Base-by-base conservation (phyloP, 64 coral and sea anemone genomes). In the Stichodactyla helianthus region DNA sequence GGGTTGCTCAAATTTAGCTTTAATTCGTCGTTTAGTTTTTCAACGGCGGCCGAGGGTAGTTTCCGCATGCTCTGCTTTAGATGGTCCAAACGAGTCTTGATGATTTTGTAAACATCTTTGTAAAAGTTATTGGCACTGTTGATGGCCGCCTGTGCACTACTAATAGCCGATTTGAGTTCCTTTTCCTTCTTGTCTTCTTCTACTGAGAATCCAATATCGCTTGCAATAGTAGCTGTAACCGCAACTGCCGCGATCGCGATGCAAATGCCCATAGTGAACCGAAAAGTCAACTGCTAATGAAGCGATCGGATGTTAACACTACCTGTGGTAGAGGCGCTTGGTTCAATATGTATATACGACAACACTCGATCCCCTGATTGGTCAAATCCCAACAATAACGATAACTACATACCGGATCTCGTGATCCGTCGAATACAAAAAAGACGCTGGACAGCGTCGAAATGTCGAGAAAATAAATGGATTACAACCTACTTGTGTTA, bases 1-100 rank as follows among this genome's bases (percentile, higher is more conserved):
- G 91, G 86, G 85, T 93, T 31, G 60, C 64, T 79, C 56, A 93
- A 77, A 56, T 88, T 88, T 50, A 88, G 71, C 6, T 88, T 68
- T 28, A 93, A 35, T 6, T 93, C 70, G 9, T 85, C 17, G 86
- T 93, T 93, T 9, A 93, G 91, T 85, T 93, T 93, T 5, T 62
- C 87, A n/a, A 93, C 91, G 7, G 88, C 91, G 50, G 88, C 91
- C 8, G 91, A 15, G 11, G 91, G 91, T 54, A 93, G 54, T 79
- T 93, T 93, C 22, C 91, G 82, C 65, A 93, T 88, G 57, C 91
- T 93, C 60, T 93, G 86, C 82, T 93, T 93, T 26, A 93, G 87
- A 67, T 93, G 86, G 52, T 93, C 91, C 16, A 93, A 26, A 50
- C 91, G 86, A 85, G 91, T 93, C 70, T 93, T 93, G 18, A 93